A percentile compares a stretch with the other conserved stretches of the same genome.
Evolutionary conservation across 2,888 invertebrate genomes (phyloP).

Genomic region (Microplitis manilae): DNA sequence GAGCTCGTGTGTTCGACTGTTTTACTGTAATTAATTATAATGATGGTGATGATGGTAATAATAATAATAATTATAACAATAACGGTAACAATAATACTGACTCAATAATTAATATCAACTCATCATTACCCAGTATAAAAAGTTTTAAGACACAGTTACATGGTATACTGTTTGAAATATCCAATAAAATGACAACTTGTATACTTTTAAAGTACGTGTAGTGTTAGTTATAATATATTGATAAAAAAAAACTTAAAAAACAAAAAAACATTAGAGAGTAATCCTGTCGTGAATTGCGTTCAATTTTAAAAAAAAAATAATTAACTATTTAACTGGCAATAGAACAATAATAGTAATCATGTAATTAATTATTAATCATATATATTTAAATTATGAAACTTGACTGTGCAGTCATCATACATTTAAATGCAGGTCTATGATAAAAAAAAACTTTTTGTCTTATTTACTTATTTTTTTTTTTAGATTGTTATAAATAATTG

Average conservation of each 20-base stretch:
- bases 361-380: neutral
- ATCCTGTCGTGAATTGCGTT: slow-evolving; percentile 1
- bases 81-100: neutral
- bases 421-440: neutral
- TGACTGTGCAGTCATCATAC: slow-evolving; percentile 2
- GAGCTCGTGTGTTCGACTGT: neutral
- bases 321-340: neutral
- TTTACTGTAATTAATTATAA: neutral
- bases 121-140: slow-evolving; percentile 8
- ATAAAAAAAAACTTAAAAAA: neutral
- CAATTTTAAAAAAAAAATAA: neutral
- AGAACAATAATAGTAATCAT: neutral
- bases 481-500: too few species aligned
- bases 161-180: neutral
- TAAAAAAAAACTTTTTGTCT: neutral
- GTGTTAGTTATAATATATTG: neutral
- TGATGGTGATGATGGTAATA: neutral
- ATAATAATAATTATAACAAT: neutral
- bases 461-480: too few species aligned
- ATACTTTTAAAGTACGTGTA: slow-evolving; percentile 37
- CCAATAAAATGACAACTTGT: slow-evolving; percentile 36
- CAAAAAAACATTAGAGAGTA: neutral
- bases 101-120: neutral
- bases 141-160: slow-evolving; percentile 4
- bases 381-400: slow-evolving; percentile 7